These are phyloP conservation scores for Phylloscopus trochilus DNA, from an alignment of 2,113 vertebrate genomes.

Conservation along the genomic window DNA sequence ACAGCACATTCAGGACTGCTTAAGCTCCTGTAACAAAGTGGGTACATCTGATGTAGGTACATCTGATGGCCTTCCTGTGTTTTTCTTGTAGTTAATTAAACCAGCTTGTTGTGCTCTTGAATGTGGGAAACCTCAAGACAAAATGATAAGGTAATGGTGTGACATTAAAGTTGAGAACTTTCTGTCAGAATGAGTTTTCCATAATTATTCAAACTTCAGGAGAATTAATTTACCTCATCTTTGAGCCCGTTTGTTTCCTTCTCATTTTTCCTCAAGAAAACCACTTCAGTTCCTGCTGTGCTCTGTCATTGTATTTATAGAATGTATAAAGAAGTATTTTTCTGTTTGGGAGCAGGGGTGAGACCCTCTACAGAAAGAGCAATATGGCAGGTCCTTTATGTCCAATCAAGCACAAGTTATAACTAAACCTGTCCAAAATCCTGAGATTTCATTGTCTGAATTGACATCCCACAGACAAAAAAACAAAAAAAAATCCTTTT, in stretches of 20 bases:
- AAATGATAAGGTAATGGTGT: background rate
- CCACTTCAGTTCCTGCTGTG: background rate
- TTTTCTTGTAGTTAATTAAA: background rate
- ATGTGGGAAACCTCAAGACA: background rate
- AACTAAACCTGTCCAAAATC: background rate
- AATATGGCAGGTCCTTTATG: accelerated
- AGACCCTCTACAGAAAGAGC: background rate
- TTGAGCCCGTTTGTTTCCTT: background rate
- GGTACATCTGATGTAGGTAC: background rate
- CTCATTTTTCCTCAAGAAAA: background rate
- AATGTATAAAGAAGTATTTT: background rate
- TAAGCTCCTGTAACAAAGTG: background rate
- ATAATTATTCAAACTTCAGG: accelerated
- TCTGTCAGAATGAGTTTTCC: background rate
- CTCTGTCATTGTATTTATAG: background rate
- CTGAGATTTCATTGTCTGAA: background rate
- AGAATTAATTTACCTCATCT: background rate
- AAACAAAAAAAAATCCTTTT: accelerated
- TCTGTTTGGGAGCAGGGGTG: accelerated
- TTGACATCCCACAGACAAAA: background rate
- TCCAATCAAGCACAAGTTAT: background rate
- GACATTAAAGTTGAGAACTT: background rate
- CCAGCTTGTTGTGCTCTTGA: background rate
- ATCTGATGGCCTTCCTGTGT: background rate
- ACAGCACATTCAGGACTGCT: background rate